phyloP scores from a whole-genome alignment of 2,113 vertebrate species.

The Casuarius casuarius region DNA sequence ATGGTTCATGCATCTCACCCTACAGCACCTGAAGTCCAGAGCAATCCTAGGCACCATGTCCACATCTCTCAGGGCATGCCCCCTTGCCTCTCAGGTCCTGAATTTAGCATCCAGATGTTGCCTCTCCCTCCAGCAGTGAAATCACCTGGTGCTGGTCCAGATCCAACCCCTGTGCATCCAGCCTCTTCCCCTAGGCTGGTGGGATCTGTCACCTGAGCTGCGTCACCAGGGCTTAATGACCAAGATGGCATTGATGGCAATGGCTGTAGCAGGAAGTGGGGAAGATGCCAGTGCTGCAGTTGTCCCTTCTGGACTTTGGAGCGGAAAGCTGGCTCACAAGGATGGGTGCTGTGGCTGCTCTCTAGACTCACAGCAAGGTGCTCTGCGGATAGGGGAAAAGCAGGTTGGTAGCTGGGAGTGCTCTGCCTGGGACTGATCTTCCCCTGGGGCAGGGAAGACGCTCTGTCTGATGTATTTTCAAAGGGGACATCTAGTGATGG shows the following conservation, averaged over 20 bases:
- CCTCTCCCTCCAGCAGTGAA: not conserved
- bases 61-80: not conserved
- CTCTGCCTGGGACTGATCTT: not conserved
- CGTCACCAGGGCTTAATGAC: not conserved
- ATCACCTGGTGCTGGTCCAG: not conserved
- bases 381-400: not conserved
- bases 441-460: not conserved
- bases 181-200: not conserved
- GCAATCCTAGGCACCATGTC: not conserved
- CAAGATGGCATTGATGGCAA: not conserved
- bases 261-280: not conserved
- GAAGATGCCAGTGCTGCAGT: not conserved
- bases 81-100: not conserved
- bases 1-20: not conserved
- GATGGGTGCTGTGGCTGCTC: accelerated
- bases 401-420: not conserved
- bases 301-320: not conserved
- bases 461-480: not conserved
- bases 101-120: not conserved
- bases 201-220: not conserved
- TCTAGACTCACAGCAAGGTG: not conserved
- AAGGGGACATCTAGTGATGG: not conserved
- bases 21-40: not conserved
- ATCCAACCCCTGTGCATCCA: not conserved
- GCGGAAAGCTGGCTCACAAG: not conserved